Evolutionary conservation across 2,113 vertebrate species (phyloP).

Genomic region (Mus pahari): DNA sequence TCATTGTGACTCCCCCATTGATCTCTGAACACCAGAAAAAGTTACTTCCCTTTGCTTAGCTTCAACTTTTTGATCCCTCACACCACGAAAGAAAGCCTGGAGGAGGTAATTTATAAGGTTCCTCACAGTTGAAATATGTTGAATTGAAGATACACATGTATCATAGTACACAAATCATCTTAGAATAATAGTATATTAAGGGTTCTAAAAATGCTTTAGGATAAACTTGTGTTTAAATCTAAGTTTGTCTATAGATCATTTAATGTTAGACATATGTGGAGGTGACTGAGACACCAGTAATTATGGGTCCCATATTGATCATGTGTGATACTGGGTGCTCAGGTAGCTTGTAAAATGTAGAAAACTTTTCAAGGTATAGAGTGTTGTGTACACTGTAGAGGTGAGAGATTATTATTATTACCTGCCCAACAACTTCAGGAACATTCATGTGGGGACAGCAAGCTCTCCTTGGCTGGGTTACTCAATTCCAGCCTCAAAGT

Average conservation of each 20-base stretch:
- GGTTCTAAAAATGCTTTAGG: neutral
- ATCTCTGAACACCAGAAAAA: neutral
- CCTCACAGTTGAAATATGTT: neutral
- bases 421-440: neutral
- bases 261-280: accelerated
- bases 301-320: accelerated
- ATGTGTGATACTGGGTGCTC: accelerated
- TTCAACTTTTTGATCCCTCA: neutral
- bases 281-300: neutral
- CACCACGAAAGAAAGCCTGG: neutral
- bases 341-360: neutral
- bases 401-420: neutral
- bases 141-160: neutral
- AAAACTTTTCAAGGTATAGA: neutral
- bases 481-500: neutral
- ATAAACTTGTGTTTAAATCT: neutral
- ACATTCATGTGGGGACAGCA: neutral
- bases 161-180: neutral
- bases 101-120: neutral
- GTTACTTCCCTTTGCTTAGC: neutral
- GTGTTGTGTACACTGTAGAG: accelerated
- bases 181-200: neutral
- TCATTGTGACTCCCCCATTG: neutral
- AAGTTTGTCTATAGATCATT: neutral
- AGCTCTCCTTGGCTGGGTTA: neutral